Conservation (phyloP, 2,113 vertebrate genomes). For the Lampris incognitus region DNA sequence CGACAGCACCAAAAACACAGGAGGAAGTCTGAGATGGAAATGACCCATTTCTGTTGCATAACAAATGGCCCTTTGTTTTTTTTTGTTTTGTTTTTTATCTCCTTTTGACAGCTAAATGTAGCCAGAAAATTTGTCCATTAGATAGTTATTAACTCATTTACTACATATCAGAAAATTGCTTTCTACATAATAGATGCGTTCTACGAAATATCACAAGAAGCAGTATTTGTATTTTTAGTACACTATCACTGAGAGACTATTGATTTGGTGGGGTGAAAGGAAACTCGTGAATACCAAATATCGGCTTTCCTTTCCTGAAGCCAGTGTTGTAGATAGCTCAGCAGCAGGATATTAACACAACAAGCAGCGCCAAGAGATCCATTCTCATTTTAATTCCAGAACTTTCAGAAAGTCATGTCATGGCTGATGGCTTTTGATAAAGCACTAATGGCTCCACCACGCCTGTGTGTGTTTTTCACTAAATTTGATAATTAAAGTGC, state of each 20-base stretch:
- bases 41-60: background rate
- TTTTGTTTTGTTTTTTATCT: background rate
- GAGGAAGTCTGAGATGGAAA: background rate
- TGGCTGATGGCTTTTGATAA: background rate
- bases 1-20: background rate
- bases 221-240: background rate
- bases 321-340: slow-evolving; percentile 17
- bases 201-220: background rate
- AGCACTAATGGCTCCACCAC: background rate
- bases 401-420: slow-evolving; percentile 8
- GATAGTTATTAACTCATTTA: background rate
- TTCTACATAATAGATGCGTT: too few relatives aligned
- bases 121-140: background rate
- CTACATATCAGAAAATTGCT: background rate
- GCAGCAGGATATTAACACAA: slow-evolving; percentile 4
- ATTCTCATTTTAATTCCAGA: background rate
- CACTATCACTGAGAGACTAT: background rate
- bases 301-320: slow-evolving; percentile 1
- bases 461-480: background rate
- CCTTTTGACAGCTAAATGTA: background rate
- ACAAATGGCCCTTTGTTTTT: background rate
- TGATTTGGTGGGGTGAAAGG: background rate
- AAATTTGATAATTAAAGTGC: slow-evolving; percentile 5
- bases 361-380: background rate
- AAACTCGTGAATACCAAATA: slow-evolving; percentile 24